These are phyloP conservation scores for Clostera curtula DNA, from an alignment of 2,888 invertebrate species.

Conservation along the genomic window DNA sequence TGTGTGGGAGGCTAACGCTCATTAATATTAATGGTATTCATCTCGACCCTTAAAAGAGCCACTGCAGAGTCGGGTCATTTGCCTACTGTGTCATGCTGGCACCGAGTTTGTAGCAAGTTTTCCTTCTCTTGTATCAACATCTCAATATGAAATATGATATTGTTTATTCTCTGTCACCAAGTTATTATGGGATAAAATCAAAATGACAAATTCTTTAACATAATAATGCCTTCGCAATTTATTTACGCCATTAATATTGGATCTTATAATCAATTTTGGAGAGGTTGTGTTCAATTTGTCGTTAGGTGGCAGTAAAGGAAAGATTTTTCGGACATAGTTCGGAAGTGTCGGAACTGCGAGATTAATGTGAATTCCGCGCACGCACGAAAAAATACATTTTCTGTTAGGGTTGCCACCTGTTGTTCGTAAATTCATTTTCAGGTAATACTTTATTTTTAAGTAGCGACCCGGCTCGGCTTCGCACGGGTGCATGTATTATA, in stretches of 20 bases:
- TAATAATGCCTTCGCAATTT: no score
- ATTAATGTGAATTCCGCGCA: constrained; percentile 43
- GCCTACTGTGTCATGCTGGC: no score
- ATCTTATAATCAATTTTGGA: background rate
- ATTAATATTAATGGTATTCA: constrained; percentile 21
- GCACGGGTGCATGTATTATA: no score
- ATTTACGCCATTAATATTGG: no score
- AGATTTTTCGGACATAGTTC: constrained; percentile 35
- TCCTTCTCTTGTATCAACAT: no score
- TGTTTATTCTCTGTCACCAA: no score
- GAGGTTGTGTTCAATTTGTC: constrained; percentile 18
- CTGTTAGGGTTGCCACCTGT: constrained; percentile 22
- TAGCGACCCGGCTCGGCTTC: no score
- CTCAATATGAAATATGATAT: no score
- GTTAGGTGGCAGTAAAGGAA: constrained; percentile 26
- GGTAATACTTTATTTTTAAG: constrained; percentile 6
- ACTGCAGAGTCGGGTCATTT: constrained; percentile 3
- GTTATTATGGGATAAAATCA: no score
- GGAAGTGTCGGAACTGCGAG: constrained; percentile 29
- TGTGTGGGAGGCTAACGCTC: constrained; percentile 14
- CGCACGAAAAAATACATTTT: constrained; percentile 36
- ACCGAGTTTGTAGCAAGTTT: no score
- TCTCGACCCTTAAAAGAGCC: constrained; percentile 8
- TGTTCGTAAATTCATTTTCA: constrained; percentile 2
- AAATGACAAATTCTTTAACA: no score